Evolutionary conservation across 2,113 vertebrate genomes (phyloP).

Genomic region (Haemorhous mexicanus): DNA sequence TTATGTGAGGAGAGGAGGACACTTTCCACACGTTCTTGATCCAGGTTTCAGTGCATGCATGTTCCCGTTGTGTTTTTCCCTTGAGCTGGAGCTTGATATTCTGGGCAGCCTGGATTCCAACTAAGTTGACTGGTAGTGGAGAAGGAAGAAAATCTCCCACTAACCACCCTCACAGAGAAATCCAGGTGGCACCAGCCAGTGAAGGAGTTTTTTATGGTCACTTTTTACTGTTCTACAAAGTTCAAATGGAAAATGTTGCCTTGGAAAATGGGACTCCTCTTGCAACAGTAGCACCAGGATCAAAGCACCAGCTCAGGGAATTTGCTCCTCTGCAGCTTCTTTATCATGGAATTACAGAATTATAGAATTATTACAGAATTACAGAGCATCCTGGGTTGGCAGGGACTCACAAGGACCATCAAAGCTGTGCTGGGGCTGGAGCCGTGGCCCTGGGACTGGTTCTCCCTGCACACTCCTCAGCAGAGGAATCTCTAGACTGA

Average conservation of each 20-base stretch:
- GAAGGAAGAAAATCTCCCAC: neutral
- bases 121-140: neutral
- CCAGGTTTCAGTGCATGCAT: neutral
- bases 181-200: neutral
- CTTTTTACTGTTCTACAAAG: neutral
- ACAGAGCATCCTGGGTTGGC: neutral
- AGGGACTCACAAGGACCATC: neutral
- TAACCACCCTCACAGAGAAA: neutral
- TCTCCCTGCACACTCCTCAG: neutral
- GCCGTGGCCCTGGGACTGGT: neutral
- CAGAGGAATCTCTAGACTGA: neutral
- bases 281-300: neutral
- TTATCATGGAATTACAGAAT: neutral
- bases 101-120: neutral
- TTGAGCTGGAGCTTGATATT: neutral
- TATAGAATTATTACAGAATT: neutral
- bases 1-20: neutral
- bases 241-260: neutral
- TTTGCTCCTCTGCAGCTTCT: neutral
- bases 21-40: neutral
- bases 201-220: neutral
- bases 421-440: fast-evolving
- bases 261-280: neutral
- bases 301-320: neutral
- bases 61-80: neutral